Evolutionary conservation across 2,113 vertebrate genomes (phyloP).

Genomic region (Alethe castanea): DNA sequence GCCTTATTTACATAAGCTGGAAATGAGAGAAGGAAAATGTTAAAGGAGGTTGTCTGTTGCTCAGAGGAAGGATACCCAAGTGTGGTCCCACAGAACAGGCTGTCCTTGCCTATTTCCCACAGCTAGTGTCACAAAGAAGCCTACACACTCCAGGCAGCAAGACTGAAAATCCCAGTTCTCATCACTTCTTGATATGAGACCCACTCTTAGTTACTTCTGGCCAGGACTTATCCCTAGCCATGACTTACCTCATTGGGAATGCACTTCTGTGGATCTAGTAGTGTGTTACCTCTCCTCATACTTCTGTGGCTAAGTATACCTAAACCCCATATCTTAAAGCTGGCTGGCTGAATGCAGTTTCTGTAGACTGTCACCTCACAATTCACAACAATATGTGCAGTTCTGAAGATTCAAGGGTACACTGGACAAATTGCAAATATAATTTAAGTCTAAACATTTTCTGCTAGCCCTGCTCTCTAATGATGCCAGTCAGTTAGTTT

Average conservation of each 20-base stretch:
- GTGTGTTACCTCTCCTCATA: not conserved
- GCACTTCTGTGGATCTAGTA: not conserved
- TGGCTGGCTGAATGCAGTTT: not conserved
- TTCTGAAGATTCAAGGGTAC: not conserved
- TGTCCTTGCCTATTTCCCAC: not conserved
- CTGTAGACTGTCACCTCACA: not conserved
- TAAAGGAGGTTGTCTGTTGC: not conserved
- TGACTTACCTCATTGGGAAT: not conserved
- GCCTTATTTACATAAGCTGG: not conserved
- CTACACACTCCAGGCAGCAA: not conserved
- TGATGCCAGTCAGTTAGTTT: not conserved
- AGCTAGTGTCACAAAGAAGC: not conserved
- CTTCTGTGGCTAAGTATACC: not conserved
- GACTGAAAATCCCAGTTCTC: not conserved
- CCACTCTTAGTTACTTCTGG: not conserved
- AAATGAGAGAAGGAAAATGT: not conserved
- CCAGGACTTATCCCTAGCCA: not conserved
- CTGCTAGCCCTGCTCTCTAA: not conserved
- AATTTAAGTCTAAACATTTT: not conserved
- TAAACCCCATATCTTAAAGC: not conserved
- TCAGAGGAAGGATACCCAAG: not conserved
- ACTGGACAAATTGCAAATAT: not conserved
- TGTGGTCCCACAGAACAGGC: not conserved
- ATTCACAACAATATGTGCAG: not conserved
- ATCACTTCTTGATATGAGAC: not conserved